Percentiles rank a stretch among this genome's conserved stretches.
Conservation (phyloP, 2,797 vertebrate species). For the Pristis pectinata region DNA sequence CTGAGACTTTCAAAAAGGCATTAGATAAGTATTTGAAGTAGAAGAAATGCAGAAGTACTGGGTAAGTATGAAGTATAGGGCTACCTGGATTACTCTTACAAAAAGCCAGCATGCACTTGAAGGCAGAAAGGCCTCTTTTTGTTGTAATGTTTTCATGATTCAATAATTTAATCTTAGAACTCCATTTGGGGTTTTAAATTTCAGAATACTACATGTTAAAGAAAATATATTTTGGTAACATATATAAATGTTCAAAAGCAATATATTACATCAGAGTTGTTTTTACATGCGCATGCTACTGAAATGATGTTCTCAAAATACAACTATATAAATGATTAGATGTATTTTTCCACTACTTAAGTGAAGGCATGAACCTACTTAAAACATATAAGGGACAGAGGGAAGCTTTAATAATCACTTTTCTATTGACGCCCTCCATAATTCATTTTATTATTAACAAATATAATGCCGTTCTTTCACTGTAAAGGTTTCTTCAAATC, state of each 20-base stretch:
- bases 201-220: background rate
- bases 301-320: background rate
- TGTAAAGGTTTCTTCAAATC: background rate
- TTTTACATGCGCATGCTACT: background rate
- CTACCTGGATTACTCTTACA: too few relatives aligned
- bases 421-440: background rate
- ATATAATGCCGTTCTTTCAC: constrained; percentile 1
- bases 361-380: background rate
- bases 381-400: background rate
- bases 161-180: background rate
- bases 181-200: background rate
- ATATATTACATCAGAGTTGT: background rate
- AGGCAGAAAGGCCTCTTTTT: too few relatives aligned
- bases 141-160: too few relatives aligned
- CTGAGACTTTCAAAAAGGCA: too few relatives aligned
- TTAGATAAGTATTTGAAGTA: too few relatives aligned
- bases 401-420: background rate
- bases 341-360: background rate
- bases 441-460: constrained; percentile 22
- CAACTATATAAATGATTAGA: background rate
- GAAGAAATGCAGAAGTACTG: too few relatives aligned
- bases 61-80: too few relatives aligned
- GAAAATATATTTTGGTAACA: background rate
- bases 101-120: too few relatives aligned
- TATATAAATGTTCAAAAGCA: background rate